Conservation (phyloP, 1,140 invertebrate genomes). For the Drosophila bocqueti region DNA sequence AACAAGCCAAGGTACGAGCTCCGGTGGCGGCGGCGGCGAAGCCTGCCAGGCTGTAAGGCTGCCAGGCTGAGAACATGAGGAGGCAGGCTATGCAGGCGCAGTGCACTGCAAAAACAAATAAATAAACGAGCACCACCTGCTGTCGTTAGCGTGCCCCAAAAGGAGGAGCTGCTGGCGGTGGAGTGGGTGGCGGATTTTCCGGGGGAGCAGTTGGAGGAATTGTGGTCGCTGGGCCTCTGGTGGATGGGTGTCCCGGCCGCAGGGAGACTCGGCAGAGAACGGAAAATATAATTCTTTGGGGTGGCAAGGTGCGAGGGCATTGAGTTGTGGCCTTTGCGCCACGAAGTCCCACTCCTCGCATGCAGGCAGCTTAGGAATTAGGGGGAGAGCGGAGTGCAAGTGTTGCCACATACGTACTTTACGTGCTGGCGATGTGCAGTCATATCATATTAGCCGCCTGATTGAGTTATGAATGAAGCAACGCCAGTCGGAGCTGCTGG, state of each 20-base stretch:
- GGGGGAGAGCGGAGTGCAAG: not conserved
- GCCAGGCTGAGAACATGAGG: constrained; percentile 23
- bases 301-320: constrained; percentile 25
- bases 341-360: constrained; percentile 20
- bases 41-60: constrained; percentile 5
- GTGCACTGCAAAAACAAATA: constrained; percentile 68
- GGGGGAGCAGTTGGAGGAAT: constrained; percentile 1
- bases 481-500: constrained; percentile 15
- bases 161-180: constrained; percentile 18
- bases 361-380: constrained; percentile 28
- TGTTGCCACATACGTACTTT: constrained; percentile 8
- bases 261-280: constrained; percentile 13
- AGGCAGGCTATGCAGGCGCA: constrained; percentile 45
- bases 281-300: constrained; percentile 72
- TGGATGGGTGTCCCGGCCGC: constrained; percentile 27
- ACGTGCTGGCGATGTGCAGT: constrained; percentile 51
- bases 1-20: constrained; percentile 58
- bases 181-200: constrained; percentile 11
- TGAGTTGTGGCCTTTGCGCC: constrained; percentile 31
- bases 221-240: not conserved
- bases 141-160: constrained; percentile 72
- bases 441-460: constrained; percentile 61
- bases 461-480: constrained; percentile 61
- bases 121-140: constrained; percentile 81
- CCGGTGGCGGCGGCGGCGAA: constrained; percentile 5